Percentiles rank a stretch among this genome's conserved stretches.
These are phyloP conservation scores for Stenoptilia bipunctidactyla DNA, from an alignment of 2,888 invertebrate species.

Conservation along the genomic window DNA sequence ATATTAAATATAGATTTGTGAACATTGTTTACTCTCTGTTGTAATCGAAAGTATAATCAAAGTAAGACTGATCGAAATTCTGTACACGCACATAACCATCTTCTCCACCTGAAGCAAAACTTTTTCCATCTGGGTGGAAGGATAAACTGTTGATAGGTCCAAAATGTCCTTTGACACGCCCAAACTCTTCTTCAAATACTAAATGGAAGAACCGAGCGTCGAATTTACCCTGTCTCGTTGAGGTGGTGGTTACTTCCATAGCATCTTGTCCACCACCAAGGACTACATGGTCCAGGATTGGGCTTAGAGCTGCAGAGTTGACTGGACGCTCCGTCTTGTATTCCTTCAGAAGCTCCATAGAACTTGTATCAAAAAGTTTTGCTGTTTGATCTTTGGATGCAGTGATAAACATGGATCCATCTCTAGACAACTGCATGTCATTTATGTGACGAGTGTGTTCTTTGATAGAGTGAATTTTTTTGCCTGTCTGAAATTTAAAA, in stretches of 20 bases:
- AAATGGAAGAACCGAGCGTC: conserved; percentile 95
- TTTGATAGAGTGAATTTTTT: conserved; percentile 80
- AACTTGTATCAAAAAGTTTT: conserved; percentile 92
- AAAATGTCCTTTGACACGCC: conserved; percentile 98
- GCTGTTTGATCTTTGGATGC: conserved; percentile 97
- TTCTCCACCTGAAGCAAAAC: conserved; percentile 97
- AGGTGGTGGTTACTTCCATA: conserved; percentile 97
- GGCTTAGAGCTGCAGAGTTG: conserved; percentile 97
- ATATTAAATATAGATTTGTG: too few species aligned
- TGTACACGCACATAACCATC: conserved; percentile 98
- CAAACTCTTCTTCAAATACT: conserved; percentile 97
- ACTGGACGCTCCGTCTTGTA: conserved; percentile 98
- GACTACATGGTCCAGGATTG: conserved; percentile 95
- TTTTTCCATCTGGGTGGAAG: conserved; percentile 98
- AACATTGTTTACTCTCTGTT: conserved; percentile 43
- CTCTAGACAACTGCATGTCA: conserved; percentile 95
- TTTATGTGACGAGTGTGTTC: conserved; percentile 92
- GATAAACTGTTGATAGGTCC: conserved; percentile 99
- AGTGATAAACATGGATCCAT: conserved; percentile 96
- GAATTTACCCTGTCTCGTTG: conserved; percentile 95
- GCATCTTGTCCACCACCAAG: conserved; percentile 99
- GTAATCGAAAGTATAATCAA: conserved; percentile 95
- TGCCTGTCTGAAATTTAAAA: conserved; percentile 75
- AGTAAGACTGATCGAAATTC: conserved; percentile 95
- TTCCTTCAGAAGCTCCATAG: conserved; percentile 89